These are phyloP conservation scores for Dolichallabes microphthalmus DNA, from an alignment of 2,113 vertebrate species.

Conservation along the genomic window DNA sequence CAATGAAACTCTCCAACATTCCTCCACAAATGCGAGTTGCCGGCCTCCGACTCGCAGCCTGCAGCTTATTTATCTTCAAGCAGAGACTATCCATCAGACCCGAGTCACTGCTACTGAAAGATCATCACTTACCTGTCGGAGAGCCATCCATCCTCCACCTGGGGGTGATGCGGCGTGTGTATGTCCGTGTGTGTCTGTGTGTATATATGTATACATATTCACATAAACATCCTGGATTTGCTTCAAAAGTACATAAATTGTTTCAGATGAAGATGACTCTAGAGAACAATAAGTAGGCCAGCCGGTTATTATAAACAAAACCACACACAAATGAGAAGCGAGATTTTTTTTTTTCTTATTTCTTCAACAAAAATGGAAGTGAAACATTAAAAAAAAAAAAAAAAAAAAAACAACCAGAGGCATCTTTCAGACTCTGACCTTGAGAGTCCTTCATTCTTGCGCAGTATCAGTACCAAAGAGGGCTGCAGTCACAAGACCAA, in stretches of 20 bases:
- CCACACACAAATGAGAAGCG: background rate
- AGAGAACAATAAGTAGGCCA: background rate
- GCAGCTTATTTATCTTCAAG: constrained; percentile 68
- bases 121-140: constrained; percentile 73
- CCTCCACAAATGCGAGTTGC: constrained; percentile 55
- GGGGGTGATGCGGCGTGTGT: constrained; percentile 44
- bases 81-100: constrained; percentile 63
- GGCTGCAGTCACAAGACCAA: background rate
- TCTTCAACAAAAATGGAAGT: too few relatives aligned
- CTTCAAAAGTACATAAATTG: background rate
- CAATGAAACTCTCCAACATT: constrained; percentile 48
- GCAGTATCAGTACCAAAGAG: background rate
- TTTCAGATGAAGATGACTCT: background rate
- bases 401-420: background rate
- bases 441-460: background rate
- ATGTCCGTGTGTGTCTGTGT: background rate
- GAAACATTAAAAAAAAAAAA: too few relatives aligned
- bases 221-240: background rate
- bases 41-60: constrained; percentile 52
- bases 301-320: background rate
- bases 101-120: constrained; percentile 60
- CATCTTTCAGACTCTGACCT: background rate
- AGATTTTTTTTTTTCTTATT: too few relatives aligned
- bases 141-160: constrained; percentile 64
- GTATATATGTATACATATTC: background rate